Evolutionary conservation across 2,797 vertebrate genomes (phyloP).

Genomic region (Falco concolor): DNA sequence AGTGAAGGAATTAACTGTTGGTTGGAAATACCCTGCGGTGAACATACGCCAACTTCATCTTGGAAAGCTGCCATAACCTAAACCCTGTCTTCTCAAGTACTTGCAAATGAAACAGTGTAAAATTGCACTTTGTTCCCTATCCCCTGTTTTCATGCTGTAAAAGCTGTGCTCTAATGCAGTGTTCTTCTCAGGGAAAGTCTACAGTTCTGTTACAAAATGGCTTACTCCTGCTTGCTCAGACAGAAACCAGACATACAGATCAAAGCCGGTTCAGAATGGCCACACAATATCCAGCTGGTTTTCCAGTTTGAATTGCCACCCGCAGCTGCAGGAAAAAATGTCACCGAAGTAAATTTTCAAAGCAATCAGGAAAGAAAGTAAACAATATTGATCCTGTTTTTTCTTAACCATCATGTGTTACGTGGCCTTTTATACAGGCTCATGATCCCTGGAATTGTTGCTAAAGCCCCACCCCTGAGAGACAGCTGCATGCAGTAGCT

Average conservation of each 20-base stretch:
- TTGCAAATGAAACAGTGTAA: background rate
- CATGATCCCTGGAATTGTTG: background rate
- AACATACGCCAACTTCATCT: background rate
- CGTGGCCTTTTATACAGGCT: background rate
- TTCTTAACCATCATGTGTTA: background rate
- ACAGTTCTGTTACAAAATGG: background rate
- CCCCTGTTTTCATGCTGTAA: background rate
- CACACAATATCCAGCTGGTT: background rate
- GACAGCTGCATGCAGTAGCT: background rate
- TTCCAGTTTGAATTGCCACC: background rate
- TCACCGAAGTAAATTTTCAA: background rate
- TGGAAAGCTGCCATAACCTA: background rate
- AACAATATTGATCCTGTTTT: background rate
- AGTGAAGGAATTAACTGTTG: background rate
- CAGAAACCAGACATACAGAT: background rate
- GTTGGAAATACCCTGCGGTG: background rate
- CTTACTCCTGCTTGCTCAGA: background rate
- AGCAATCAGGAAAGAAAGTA: background rate
- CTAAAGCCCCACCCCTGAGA: background rate
- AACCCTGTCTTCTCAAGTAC: background rate
- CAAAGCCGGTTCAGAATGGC: background rate
- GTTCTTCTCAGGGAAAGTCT: background rate
- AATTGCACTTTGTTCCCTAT: background rate
- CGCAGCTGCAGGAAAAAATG: background rate
- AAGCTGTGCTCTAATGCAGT: background rate